A percentile compares a stretch with the other conserved stretches of the same genome.
Conservation (phyloP, 2,113 vertebrate genomes). For the Brachypteracias leptosomus region DNA sequence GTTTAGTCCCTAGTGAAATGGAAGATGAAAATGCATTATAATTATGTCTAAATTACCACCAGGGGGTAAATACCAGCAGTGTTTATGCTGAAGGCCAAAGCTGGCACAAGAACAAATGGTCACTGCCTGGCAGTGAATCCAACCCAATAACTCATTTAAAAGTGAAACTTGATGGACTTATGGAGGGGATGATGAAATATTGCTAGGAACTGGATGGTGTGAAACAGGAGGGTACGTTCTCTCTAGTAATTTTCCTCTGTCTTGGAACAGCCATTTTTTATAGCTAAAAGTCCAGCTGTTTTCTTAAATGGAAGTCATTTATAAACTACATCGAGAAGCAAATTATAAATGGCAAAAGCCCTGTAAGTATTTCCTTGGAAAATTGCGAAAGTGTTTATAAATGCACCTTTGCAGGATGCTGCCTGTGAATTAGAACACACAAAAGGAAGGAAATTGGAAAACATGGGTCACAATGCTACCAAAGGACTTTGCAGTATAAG, state of each 20-base stretch:
- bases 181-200: neutral
- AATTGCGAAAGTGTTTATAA: neutral
- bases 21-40: constrained; percentile 2
- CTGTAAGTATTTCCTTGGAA: neutral
- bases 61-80: neutral
- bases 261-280: neutral
- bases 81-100: constrained; percentile 43
- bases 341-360: neutral
- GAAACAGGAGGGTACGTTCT: neutral
- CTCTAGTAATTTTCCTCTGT: neutral
- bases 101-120: constrained; percentile 41
- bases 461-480: neutral
- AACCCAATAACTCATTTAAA: constrained; percentile 39
- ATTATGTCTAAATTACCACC: constrained; percentile 15
- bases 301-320: constrained; percentile 42
- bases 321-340: neutral
- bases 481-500: neutral
- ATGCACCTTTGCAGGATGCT: neutral
- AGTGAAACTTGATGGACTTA: constrained; percentile 14
- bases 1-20: neutral
- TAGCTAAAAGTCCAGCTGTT: neutral
- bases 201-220: neutral
- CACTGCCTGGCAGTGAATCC: neutral
- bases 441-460: neutral
- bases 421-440: neutral